Evolutionary conservation across 2,888 invertebrate species (phyloP), one percentile per base, ranked within the genome.

Genomic region (Graphium colonna): DNA sequence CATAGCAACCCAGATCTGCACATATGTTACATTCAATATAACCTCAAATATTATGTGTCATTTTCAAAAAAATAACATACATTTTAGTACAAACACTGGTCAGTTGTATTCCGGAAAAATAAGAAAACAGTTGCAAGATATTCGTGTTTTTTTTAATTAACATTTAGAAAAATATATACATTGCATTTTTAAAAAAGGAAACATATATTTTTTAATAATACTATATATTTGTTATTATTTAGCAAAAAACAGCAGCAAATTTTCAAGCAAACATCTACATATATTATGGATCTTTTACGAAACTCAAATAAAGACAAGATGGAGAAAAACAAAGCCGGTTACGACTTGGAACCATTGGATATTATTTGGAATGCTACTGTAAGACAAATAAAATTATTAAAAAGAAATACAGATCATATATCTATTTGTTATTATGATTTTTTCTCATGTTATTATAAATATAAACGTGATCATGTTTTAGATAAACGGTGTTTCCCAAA

Each of bases 231-330:
- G 9, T 33, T 33, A 33, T 5, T 3, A 3, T 36, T 3, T 36
- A 82, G 82, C 17, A 12, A 57, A 8, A 49, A 64, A 0, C 79
- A 81, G 58, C 57, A 65, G 16, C 50, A 49, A 10, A n/a, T 79
- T 44, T 75, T 76, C 17, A 65, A 68, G 46, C 18, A 58, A 9
- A 67, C 67, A 1, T 48, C 43, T 0, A 52, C 55, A 7, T 64
- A 60, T 51, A 47, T 74, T 26, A 59, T 56, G 7, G 47, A 58
- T 4, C 16, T 74, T 1, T 60, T 74, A 0, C 63, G 59, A 17
- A 58, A 60, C 0, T 42, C 75, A 33, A 79, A 79, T 26, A 58
- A 53, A 26, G 48, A 68, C 4, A 68, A 69, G 0, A 54, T 70
- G 1, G 38, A 58, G 12, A 41, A 50, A 12, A 69, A 72, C 12